A percentile compares a stretch with the other conserved stretches of the same genome.
Conservation (phyloP, 2,888 invertebrate species). For the Acanthococcus lagerstroemiae region DNA sequence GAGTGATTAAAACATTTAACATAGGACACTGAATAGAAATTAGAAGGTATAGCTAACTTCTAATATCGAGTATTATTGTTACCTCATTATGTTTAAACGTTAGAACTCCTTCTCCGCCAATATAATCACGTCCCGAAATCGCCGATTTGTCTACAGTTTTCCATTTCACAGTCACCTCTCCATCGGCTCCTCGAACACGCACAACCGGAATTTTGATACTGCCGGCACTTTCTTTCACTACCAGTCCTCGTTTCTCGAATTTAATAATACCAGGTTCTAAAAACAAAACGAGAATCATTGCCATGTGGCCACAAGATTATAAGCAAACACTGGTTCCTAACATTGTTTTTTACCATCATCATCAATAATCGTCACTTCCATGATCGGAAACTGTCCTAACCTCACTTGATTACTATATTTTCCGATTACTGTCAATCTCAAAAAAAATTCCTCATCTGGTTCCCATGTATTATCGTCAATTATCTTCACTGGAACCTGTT, state of each 20-base stretch:
- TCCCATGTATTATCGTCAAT: slow-evolving; percentile 51
- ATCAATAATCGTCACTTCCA: slow-evolving; percentile 50
- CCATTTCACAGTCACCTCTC: slow-evolving; percentile 46
- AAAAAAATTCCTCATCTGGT: slow-evolving; percentile 52
- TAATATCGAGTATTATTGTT: too few species aligned
- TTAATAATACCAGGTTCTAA: slow-evolving; percentile 48
- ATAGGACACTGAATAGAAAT: too few species aligned
- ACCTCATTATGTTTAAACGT: slow-evolving; percentile 44
- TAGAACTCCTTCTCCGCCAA: slow-evolving; percentile 46
- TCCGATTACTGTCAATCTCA: slow-evolving; percentile 43
- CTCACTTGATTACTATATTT: slow-evolving; percentile 40
- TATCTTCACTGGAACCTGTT: slow-evolving; percentile 45
- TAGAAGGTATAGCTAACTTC: too few species aligned
- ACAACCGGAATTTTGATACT: slow-evolving; percentile 44
- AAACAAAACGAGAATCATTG: too few species aligned
- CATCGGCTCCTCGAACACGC: slow-evolving; percentile 48
- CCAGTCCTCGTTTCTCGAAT: slow-evolving; percentile 47
- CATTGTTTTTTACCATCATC: slow-evolving; percentile 49
- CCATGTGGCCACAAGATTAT: too few species aligned
- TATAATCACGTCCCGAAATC: slow-evolving; percentile 46
- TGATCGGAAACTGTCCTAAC: slow-evolving; percentile 47
- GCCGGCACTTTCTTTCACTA: slow-evolving; percentile 49
- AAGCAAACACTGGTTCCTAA: too few species aligned
- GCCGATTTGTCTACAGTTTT: slow-evolving; percentile 50
- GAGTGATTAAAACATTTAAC: too few species aligned